A percentile compares a stretch with the other conserved stretches of the same genome.
Conservation (phyloP, 2,797 vertebrate genomes). For the Lagodon rhomboides region DNA sequence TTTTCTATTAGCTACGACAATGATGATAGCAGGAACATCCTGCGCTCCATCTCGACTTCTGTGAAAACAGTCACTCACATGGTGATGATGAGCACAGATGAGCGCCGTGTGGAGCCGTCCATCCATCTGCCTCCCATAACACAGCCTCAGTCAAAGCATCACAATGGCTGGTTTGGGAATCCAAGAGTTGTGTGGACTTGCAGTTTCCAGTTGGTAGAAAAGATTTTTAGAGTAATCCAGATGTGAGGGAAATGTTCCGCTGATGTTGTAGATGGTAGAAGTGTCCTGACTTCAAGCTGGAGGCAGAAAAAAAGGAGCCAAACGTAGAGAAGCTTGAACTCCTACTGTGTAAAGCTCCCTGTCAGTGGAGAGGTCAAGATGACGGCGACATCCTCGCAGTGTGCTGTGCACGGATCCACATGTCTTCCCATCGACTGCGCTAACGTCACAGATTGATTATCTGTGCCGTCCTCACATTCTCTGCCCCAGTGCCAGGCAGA, state of each 20-base stretch:
- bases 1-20: background rate
- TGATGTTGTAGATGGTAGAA: background rate
- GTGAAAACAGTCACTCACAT: constrained; percentile 52
- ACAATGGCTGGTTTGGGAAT: background rate
- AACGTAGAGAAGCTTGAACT: background rate
- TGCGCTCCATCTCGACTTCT: background rate
- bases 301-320: constrained; percentile 13
- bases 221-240: constrained; percentile 11
- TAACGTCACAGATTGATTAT: constrained; percentile 42
- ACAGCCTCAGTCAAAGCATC: constrained; percentile 17
- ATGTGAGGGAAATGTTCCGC: constrained; percentile 1
- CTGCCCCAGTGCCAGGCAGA: constrained; percentile 63
- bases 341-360: constrained; percentile 6
- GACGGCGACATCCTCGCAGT: constrained; percentile 6
- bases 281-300: constrained; percentile 9
- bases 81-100: background rate
- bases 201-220: constrained; percentile 25
- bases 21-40: background rate
- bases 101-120: constrained; percentile 2
- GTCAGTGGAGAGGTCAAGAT: constrained; percentile 10
- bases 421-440: constrained; percentile 27
- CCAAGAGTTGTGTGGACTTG: background rate
- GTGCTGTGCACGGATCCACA: constrained; percentile 1
- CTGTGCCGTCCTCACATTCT: constrained; percentile 24
- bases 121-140: constrained; percentile 33